phyloP scores from a whole-genome alignment of 2,113 vertebrate species.

The Chloroceryle aenea region DNA sequence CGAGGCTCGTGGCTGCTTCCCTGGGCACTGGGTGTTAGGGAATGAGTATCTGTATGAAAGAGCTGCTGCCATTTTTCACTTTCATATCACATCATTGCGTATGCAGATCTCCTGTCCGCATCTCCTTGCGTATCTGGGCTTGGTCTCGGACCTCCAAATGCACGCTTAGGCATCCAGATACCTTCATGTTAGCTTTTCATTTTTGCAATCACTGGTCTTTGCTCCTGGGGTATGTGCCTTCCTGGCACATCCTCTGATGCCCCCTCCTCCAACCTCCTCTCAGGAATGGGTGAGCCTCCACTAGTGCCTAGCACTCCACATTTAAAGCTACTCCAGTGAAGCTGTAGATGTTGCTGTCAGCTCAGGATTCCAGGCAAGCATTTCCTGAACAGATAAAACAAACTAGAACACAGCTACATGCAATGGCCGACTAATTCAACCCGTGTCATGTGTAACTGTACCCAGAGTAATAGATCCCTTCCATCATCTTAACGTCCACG shows the following conservation, averaged over 20 bases:
- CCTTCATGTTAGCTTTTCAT: neutral
- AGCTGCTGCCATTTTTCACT: slow-evolving; percentile 41
- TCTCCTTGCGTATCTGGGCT: neutral
- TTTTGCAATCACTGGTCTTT: slow-evolving; percentile 26
- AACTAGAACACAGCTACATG: slow-evolving; percentile 30
- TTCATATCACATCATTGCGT: neutral
- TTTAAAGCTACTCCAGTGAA: slow-evolving; percentile 70
- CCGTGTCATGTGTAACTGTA: slow-evolving; percentile 19
- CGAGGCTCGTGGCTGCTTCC: slow-evolving; percentile 22
- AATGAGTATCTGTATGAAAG: slow-evolving; percentile 47
- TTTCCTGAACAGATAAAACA: slow-evolving; percentile 58
- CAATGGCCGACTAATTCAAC: slow-evolving; percentile 56
- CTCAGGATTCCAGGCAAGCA: slow-evolving; percentile 60
- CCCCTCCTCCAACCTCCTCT: slow-evolving; percentile 62
- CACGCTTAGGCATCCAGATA: neutral
- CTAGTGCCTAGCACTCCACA: slow-evolving; percentile 76
- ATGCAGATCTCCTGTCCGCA: neutral
- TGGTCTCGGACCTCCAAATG: neutral
- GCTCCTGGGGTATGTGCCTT: slow-evolving; percentile 13
- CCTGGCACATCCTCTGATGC: slow-evolving; percentile 36
- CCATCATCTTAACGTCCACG: neutral
- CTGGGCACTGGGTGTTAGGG: slow-evolving; percentile 12
- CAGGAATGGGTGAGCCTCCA: slow-evolving; percentile 76
- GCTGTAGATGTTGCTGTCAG: slow-evolving; percentile 67
- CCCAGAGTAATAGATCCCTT: slow-evolving; percentile 27